phyloP scores from a whole-genome alignment of 2,113 vertebrate species.

The Penelope pileata region DNA sequence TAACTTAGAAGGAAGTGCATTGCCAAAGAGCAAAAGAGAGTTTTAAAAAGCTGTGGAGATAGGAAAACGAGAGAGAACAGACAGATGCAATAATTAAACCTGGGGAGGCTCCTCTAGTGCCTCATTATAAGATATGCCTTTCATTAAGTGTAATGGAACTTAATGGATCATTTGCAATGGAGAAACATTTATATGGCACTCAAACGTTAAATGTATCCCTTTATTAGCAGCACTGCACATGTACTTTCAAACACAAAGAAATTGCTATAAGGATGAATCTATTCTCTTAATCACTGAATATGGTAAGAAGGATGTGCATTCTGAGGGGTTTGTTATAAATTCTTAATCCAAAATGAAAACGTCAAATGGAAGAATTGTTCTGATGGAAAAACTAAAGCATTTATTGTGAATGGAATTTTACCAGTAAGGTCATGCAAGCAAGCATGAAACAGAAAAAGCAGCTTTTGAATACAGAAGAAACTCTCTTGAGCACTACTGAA shows the following conservation, averaged over 20 bases:
- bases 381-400: not conserved
- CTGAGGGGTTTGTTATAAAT: not conserved
- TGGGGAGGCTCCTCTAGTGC: constrained; percentile 12
- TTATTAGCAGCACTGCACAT: not conserved
- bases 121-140: constrained; percentile 34
- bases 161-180: constrained; percentile 47
- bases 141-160: constrained; percentile 57
- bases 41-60: constrained; percentile 9
- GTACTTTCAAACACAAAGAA: not conserved
- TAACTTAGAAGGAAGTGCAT: not conserved
- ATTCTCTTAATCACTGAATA: not conserved
- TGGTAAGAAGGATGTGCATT: not conserved
- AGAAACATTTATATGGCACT: constrained; percentile 17
- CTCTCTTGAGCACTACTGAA: not conserved
- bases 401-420: not conserved
- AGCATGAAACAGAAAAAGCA: not conserved
- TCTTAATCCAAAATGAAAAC: not conserved
- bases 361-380: not conserved
- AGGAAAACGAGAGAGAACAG: not conserved
- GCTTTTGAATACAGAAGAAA: not conserved
- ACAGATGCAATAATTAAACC: constrained; percentile 36
- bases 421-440: not conserved
- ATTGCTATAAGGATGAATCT: not conserved
- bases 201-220: not conserved
- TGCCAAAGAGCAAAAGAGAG: not conserved